Evolutionary conservation across 2,888 invertebrate genomes (phyloP).

Genomic region (Empis livida): DNA sequence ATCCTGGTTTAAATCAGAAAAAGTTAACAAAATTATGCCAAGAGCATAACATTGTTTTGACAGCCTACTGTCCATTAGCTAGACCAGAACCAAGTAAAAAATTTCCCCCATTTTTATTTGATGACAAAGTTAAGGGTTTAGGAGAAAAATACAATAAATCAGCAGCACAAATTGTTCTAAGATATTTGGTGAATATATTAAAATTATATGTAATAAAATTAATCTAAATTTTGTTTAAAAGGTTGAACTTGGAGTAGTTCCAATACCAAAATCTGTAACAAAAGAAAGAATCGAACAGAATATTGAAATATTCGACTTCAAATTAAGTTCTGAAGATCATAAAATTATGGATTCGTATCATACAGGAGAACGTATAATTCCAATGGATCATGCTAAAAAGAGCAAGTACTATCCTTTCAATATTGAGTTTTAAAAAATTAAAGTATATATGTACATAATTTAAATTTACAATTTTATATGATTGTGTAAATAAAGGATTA

Average conservation of each 20-base stretch:
- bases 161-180: slow-evolving; percentile 55
- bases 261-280: slow-evolving; percentile 46
- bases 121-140: slow-evolving; percentile 41
- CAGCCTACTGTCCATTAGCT: slow-evolving; percentile 69
- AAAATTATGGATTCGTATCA: slow-evolving; percentile 39
- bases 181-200: slow-evolving; percentile 33
- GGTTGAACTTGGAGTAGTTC: slow-evolving; percentile 41
- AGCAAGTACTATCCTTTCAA: slow-evolving; percentile 28
- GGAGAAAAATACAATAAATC: slow-evolving; percentile 54
- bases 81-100: slow-evolving; percentile 61
- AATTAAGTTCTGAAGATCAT: slow-evolving; percentile 40
- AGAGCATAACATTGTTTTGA: slow-evolving; percentile 47
- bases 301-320: slow-evolving; percentile 45
- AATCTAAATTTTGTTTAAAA: slow-evolving; percentile 20
- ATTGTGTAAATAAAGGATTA: too few relatives aligned
- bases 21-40: slow-evolving; percentile 53
- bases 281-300: slow-evolving; percentile 40
- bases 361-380: slow-evolving; percentile 24
- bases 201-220: neutral
- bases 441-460: too few relatives aligned
- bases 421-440: too few relatives aligned
- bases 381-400: slow-evolving; percentile 22
- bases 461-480: too few relatives aligned
- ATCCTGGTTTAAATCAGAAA: slow-evolving; percentile 52
- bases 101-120: slow-evolving; percentile 44